Conservation (phyloP, 2,888 invertebrate species). For the Apamea epomidion region DNA sequence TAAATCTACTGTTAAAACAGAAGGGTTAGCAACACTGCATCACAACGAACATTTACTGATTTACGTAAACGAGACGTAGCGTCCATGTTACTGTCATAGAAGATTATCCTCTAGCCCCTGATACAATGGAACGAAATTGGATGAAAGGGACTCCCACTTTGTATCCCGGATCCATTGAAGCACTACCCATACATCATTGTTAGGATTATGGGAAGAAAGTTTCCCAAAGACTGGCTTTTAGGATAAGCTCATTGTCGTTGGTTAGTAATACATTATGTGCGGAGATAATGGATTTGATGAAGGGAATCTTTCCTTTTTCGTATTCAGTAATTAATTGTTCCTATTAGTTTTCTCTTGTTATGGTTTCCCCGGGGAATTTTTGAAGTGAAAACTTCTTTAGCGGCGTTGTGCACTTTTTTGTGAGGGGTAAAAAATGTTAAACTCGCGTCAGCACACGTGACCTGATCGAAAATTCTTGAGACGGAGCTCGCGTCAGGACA, state of each 20-base stretch:
- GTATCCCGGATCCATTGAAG: slow-evolving; percentile 41
- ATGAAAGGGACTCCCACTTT: slow-evolving; percentile 52
- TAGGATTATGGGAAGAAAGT: slow-evolving; percentile 49
- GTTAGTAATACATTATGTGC: slow-evolving; percentile 38
- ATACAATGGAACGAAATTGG: slow-evolving; percentile 58
- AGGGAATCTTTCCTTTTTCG: slow-evolving; percentile 9
- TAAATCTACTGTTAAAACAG: not conserved
- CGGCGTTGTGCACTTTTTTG: too few relatives aligned
- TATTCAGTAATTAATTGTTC: slow-evolving; percentile 22
- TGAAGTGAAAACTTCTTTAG: too few relatives aligned
- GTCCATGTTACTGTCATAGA: slow-evolving; percentile 30
- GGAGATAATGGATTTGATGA: slow-evolving; percentile 24
- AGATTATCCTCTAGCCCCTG: slow-evolving; percentile 46
- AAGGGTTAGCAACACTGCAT: not conserved
- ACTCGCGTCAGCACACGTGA: too few relatives aligned
- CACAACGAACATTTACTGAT: not conserved
- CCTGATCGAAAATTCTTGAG: too few relatives aligned
- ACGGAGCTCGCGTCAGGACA: too few relatives aligned
- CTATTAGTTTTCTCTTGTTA: not conserved
- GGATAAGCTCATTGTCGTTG: slow-evolving; percentile 54
- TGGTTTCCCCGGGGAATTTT: not conserved
- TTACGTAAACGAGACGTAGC: not conserved
- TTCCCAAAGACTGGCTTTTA: slow-evolving; percentile 45
- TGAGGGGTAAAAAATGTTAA: too few relatives aligned
- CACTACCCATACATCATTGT: slow-evolving; percentile 40